Conservation (phyloP, 2,888 invertebrate genomes). For the Drosophila bunnanda region DNA sequence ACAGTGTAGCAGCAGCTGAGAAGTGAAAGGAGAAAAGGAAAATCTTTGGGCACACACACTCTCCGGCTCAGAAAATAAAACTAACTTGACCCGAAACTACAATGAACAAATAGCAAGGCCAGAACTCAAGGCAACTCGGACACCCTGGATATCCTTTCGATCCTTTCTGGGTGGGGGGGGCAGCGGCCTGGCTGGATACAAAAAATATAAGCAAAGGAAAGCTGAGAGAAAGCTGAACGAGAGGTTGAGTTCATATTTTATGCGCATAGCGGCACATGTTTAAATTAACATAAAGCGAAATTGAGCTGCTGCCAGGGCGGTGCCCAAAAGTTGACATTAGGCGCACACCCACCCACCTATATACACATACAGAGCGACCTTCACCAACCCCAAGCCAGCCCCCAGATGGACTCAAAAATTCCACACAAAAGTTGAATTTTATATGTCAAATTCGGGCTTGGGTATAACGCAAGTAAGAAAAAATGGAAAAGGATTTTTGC, state of each 20-base stretch:
- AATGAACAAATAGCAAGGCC: conserved; percentile 66
- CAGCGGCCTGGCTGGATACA: not conserved
- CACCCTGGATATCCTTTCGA: conserved; percentile 25
- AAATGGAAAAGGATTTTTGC: conserved; percentile 73
- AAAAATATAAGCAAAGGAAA: conserved; percentile 17
- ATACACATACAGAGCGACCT: conserved; percentile 19
- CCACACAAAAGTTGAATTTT: conserved; percentile 74
- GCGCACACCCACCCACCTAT: conserved; percentile 46
- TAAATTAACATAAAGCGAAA: conserved; percentile 81
- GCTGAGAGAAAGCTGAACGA: conserved; percentile 13
- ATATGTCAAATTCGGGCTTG: conserved; percentile 55
- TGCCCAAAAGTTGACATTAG: conserved; percentile 72
- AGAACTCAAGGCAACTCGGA: conserved; percentile 31
- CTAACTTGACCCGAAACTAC: conserved; percentile 74
- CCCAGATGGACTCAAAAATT: conserved; percentile 72
- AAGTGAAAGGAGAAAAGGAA: conserved; percentile 48
- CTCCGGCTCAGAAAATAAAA: conserved; percentile 46
- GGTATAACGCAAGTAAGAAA: conserved; percentile 23
- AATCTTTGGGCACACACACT: conserved; percentile 56
- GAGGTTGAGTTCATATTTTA: conserved; percentile 74
- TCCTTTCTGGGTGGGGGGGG: not conserved
- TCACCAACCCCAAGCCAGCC: conserved; percentile 10
- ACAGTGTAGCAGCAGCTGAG: conserved; percentile 5
- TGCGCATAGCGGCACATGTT: conserved; percentile 81
- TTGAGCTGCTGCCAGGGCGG: conserved; percentile 72